phyloP scores from a whole-genome alignment of 2,888 invertebrate genomes.

The Scaptomyza cyrtandrae region DNA sequence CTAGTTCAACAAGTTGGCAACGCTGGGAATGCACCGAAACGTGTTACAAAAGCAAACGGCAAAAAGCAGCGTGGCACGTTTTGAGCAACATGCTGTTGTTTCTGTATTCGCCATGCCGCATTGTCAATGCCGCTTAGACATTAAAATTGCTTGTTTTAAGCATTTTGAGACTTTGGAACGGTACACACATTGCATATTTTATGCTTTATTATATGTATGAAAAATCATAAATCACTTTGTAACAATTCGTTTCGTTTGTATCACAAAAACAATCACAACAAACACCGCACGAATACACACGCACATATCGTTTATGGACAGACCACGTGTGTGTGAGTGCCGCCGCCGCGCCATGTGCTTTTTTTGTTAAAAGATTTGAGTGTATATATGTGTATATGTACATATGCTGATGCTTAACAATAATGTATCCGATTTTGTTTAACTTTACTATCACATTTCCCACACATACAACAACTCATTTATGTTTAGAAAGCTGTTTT shows the following conservation, averaged over 20 bases:
- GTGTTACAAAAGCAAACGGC: constrained; percentile 33
- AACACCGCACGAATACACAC: constrained; percentile 21
- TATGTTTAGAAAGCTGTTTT: constrained; percentile 69
- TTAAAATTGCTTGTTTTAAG: not conserved
- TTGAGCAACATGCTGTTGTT: constrained; percentile 63
- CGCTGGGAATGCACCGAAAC: constrained; percentile 53
- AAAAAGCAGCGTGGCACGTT: constrained; percentile 74
- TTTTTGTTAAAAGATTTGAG: constrained; percentile 38
- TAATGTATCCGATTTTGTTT: constrained; percentile 42
- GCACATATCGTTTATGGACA: constrained; percentile 11
- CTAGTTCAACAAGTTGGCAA: constrained; percentile 55
- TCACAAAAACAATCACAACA: constrained; percentile 62
- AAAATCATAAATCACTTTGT: not conserved
- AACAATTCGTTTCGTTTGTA: constrained; percentile 5
- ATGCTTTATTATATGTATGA: too few relatives aligned
- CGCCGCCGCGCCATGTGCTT: constrained; percentile 76
- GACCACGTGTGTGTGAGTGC: constrained; percentile 69
- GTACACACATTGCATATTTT: not conserved
- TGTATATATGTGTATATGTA: constrained; percentile 16
- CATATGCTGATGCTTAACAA: constrained; percentile 47
- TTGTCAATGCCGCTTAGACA: constrained; percentile 12
- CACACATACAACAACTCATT: constrained; percentile 9
- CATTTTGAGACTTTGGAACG: not conserved
- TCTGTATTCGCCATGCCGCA: constrained; percentile 27
- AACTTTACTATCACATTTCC: constrained; percentile 66